Base-by-base conservation (phyloP, 2,888 invertebrate genomes). In the Drosophila paranaensis region DNA sequence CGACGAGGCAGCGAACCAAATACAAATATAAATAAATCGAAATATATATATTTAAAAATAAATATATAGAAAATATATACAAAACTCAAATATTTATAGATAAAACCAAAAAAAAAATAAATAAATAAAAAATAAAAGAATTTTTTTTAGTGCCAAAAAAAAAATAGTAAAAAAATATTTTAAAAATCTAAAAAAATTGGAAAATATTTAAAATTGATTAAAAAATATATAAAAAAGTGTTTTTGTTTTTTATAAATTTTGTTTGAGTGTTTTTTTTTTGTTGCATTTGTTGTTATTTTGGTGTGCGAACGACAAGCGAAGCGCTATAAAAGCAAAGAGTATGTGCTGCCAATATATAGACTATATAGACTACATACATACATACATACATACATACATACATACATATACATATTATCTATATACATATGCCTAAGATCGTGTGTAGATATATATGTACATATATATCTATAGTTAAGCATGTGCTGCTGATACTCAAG, bases 271-370 rank as follows among this genome's bases (percentile, higher is more conserved):
- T 57, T 66, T 48, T 39, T 67, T 55, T 66, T 48, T 30, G 27
- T 54, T 40, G n/a, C n/a, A n/a, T n/a, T n/a, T n/a, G n/a, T n/a
- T n/a, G 58, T 30, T n/a, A 33, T 50, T 50, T 35, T 8, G 13
- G 20, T 35, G 50, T 50, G 50, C 50, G 40, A 55, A 42, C 48
- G 48, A 30, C 64, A 14, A 37, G 9, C 16, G 57, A 33, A 79
- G 63, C 58, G 35, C 27, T 60, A 13, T 6, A 53, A 53, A 55
- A 60, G 78, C 50, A 50, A 50, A 50, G 33, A 60, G 81, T 81
- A 79, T 60, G 82, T 81, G 62, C 45, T 40, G 51, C 27, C 42
- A 37, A 33, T 33, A 40, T 14, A 54, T 14, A 25, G 45, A 35
- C 33, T 14, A n/a, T 11, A 43, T 50, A 45, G 20, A 20, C 20